These are phyloP conservation scores for Neoniphon sammara DNA, from an alignment of 2,797 vertebrate genomes.

Conservation along the genomic window DNA sequence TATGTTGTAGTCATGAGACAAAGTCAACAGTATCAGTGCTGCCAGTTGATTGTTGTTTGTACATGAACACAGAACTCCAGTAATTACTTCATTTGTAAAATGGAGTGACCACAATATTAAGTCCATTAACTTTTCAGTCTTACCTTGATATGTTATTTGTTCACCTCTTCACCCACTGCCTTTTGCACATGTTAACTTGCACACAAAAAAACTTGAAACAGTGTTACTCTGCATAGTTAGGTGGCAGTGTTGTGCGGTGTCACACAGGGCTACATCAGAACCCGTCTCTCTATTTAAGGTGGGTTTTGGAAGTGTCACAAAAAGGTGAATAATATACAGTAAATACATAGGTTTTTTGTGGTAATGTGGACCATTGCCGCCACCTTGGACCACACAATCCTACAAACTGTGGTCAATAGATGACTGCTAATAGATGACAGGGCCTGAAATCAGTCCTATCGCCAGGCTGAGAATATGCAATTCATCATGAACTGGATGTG, in stretches of 20 bases:
- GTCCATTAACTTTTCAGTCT: slow-evolving; percentile 33
- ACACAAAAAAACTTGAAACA: slow-evolving; percentile 55
- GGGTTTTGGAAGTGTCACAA: slow-evolving; percentile 3
- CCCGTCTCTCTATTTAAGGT: slow-evolving; percentile 10
- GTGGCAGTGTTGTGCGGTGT: slow-evolving; percentile 24
- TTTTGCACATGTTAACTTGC: slow-evolving; percentile 59
- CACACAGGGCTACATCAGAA: slow-evolving; percentile 16
- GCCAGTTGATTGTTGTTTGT: slow-evolving; percentile 9
- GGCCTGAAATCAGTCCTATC: slow-evolving; percentile 40
- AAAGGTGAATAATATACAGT: slow-evolving; percentile 19
- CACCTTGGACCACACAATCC: slow-evolving; percentile 13
- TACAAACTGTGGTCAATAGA: slow-evolving; percentile 21
- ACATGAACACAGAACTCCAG: slow-evolving; percentile 7
- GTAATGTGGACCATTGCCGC: slow-evolving; percentile 7
- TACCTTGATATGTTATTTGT: not conserved
- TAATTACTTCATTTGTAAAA: slow-evolving; percentile 3
- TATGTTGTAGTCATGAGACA: slow-evolving; percentile 31
- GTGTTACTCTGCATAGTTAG: slow-evolving; percentile 47
- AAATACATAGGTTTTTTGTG: not conserved
- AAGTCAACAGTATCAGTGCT: slow-evolving; percentile 11
- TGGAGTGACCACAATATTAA: not conserved
- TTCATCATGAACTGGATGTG: slow-evolving; percentile 46
- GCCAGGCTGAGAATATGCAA: slow-evolving; percentile 27
- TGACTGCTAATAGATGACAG: slow-evolving; percentile 23
- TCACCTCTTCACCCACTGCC: slow-evolving; percentile 29